Conservation (phyloP, 2,888 invertebrate genomes). For the Pteria penguin region DNA sequence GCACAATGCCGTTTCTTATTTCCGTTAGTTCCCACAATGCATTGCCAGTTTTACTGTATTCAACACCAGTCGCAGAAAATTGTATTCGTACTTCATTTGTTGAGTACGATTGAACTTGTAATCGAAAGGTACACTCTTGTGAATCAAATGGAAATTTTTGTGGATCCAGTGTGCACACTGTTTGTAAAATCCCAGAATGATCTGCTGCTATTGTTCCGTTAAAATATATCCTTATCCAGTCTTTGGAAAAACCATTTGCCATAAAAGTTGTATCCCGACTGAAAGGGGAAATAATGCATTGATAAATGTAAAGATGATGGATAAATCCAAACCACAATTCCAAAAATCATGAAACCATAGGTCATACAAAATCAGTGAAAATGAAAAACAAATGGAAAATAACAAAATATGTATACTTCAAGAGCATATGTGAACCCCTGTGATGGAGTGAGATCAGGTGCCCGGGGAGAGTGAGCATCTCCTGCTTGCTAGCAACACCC, state of each 20-base stretch:
- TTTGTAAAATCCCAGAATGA: background rate
- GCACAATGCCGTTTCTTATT: background rate
- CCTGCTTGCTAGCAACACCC: too few species aligned
- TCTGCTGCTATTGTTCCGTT: background rate
- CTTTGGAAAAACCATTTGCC: background rate
- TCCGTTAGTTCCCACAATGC: background rate
- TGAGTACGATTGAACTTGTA: background rate
- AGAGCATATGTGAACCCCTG: too few species aligned
- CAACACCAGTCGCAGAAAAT: slow-evolving; percentile 1
- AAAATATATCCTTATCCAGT: background rate
- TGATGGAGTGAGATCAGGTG: too few species aligned
- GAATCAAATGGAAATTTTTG: slow-evolving; percentile 12
- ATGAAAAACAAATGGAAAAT: too few species aligned
- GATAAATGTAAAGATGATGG: too few species aligned
- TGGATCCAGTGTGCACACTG: slow-evolving; percentile 4
- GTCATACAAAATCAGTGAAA: too few species aligned
- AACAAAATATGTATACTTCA: too few species aligned
- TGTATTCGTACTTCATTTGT: background rate
- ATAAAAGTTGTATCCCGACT: slow-evolving; percentile 3
- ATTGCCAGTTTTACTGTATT: background rate
- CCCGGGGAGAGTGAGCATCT: too few species aligned
- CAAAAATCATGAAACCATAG: too few species aligned
- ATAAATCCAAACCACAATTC: too few species aligned
- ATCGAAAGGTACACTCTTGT: background rate
- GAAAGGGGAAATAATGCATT: background rate